Base-by-base conservation (phyloP, 2,888 invertebrate species). In the Salticus scenicus region DNA sequence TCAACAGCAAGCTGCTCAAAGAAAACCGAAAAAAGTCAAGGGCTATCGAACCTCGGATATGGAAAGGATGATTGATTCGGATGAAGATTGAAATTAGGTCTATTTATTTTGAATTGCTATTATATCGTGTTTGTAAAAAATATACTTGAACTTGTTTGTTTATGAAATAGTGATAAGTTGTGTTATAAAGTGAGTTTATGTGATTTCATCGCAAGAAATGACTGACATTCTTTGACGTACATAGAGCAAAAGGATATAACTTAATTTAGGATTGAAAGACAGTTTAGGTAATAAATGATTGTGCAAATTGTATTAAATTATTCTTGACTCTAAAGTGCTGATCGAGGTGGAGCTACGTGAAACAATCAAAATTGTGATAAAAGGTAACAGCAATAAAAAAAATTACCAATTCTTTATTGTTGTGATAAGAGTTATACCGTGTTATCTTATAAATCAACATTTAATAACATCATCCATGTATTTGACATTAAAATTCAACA, bases 41-140 rank as follows among this genome's bases (percentile, higher is more conserved):
- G 85, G 80, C 1, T 87, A 87, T 42, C 42, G 85, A 10, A 71
- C 85, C 17, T 77, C 81, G 0, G 87, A 87, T 51, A 85, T 81
- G 87, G 87, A 87, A 64, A 76, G 80, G 57, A 85, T 87, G 69
- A 78, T 87, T 14, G 80, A 75, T n/a, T 87, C 87, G 4, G 87
- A 87, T 37, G 87, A 87, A 69, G 87, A 87, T 42, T 87, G 83
- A 87, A 75, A 71, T n/a, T 87, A 79, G 67, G 30, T 77, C 66
- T 57, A 77, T 63, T 31, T 87, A 74, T 64, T 37, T 77, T 71
- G 28, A 57, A 71, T 76, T 5, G 66, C 17, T n/a, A 47, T 64
- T 47, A 33, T 47, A 27, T 67, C 33, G 17, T 57, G 70, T 24
- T n/a, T 47, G 57, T 66, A 71, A 82, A 66, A 64, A 57, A 76